Conservation (phyloP, 2,797 vertebrate genomes). For the Graptemys geographica region DNA sequence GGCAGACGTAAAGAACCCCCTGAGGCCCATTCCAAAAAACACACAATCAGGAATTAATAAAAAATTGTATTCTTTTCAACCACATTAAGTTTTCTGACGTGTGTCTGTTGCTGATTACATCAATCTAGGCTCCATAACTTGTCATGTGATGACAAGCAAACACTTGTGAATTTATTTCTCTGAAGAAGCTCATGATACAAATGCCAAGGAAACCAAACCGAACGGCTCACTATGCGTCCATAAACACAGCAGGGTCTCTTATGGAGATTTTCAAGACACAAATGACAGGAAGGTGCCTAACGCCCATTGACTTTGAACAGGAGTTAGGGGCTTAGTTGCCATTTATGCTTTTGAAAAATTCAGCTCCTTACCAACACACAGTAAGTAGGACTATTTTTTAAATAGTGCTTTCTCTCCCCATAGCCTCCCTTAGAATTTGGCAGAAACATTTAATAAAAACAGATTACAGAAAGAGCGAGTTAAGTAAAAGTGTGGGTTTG, state of each 20-base stretch:
- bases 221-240: slow-evolving; percentile 4
- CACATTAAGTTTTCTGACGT: slow-evolving; percentile 58
- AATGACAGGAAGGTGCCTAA: slow-evolving; percentile 9
- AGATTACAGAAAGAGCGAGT: neutral
- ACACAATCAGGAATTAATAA: slow-evolving; percentile 45
- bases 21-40: slow-evolving; percentile 44
- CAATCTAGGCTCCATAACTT: slow-evolving; percentile 24
- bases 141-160: slow-evolving; percentile 51
- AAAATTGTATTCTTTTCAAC: slow-evolving; percentile 46
- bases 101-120: slow-evolving; percentile 62
- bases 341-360: neutral
- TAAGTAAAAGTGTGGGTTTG: neutral
- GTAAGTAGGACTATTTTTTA: neutral
- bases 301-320: neutral
- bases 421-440: neutral
- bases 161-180: slow-evolving; percentile 68
- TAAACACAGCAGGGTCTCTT: slow-evolving; percentile 57
- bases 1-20: slow-evolving; percentile 50
- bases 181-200: slow-evolving; percentile 21
- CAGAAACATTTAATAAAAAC: neutral
- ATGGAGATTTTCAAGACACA: neutral
- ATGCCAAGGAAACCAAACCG: slow-evolving; percentile 54
- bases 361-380: neutral
- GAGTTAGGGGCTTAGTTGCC: neutral
- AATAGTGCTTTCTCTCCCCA: fast-evolving